These are phyloP conservation scores for Apaloderma vittatum DNA, from an alignment of 2,113 vertebrate genomes.

Conservation along the genomic window DNA sequence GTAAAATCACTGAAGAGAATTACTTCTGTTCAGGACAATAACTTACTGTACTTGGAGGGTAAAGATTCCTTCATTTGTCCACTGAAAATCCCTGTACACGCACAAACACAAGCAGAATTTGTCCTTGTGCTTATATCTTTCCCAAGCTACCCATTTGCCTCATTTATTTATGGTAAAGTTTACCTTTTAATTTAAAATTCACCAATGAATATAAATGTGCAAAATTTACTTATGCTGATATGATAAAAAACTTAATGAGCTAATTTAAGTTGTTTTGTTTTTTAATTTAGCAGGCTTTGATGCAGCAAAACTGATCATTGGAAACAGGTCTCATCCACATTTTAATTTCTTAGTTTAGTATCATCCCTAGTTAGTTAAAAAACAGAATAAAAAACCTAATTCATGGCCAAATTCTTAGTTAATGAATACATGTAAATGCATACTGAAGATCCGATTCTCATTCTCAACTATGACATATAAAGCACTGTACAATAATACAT, in stretches of 20 bases:
- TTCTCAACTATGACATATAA: neutral
- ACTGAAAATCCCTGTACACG: neutral
- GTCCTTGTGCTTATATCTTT: neutral
- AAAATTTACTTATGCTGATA: neutral
- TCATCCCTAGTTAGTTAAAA: neutral
- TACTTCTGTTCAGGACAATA: neutral
- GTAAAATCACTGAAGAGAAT: too few species aligned
- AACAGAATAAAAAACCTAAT: neutral
- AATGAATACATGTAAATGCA: neutral
- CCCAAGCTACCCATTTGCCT: neutral
- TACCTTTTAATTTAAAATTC: neutral
- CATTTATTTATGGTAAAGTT: neutral
- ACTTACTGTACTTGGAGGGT: neutral
- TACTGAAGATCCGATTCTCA: neutral
- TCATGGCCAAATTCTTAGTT: neutral
- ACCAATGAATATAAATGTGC: neutral
- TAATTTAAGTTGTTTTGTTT: neutral
- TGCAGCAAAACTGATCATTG: slow-evolving; percentile 4
- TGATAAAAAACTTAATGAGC: neutral
- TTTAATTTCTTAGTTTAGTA: neutral
- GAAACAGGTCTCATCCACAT: neutral
- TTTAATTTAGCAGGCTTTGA: slow-evolving; percentile 1
- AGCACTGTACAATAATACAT: neutral
- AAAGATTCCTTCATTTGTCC: neutral
- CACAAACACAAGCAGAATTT: neutral